Evolutionary conservation across 1,140 invertebrate genomes (phyloP).

Genomic region (Yoshiicerus persimilis): DNA sequence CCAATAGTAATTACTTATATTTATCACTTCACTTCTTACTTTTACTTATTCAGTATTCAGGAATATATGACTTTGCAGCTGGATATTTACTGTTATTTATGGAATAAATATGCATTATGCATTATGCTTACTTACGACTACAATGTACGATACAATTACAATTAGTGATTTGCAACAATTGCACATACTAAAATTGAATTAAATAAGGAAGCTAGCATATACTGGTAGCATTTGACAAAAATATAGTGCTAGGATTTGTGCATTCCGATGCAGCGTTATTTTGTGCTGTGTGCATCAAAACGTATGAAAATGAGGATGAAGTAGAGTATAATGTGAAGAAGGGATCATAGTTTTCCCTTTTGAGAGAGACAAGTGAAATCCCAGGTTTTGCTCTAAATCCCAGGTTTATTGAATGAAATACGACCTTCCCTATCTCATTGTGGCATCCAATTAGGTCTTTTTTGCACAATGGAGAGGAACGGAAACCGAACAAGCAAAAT

Average conservation of each 20-base stretch:
- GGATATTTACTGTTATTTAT: too few relatives aligned
- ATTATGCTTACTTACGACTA: too few relatives aligned
- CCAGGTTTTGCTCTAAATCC: conserved; percentile 41
- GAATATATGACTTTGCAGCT: too few relatives aligned
- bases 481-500: background rate
- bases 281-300: background rate
- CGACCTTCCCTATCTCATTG: conserved; percentile 29
- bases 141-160: too few relatives aligned
- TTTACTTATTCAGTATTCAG: too few relatives aligned
- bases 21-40: too few relatives aligned
- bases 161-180: too few relatives aligned
- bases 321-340: conserved; percentile 31
- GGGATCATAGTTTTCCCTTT: conserved; percentile 31
- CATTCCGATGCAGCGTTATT: background rate
- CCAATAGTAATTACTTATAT: too few relatives aligned
- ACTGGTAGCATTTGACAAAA: too few relatives aligned
- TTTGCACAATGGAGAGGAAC: conserved; percentile 2
- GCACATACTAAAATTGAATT: too few relatives aligned
- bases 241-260: background rate
- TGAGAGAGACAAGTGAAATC: conserved; percentile 40
- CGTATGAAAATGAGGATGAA: conserved; percentile 32
- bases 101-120: too few relatives aligned
- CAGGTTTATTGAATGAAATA: conserved; percentile 46
- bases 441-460: conserved; percentile 44
- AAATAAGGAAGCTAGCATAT: too few relatives aligned